These are phyloP conservation scores for Stenichneumon culpator DNA, from an alignment of 2,888 invertebrate species.

Conservation along the genomic window DNA sequence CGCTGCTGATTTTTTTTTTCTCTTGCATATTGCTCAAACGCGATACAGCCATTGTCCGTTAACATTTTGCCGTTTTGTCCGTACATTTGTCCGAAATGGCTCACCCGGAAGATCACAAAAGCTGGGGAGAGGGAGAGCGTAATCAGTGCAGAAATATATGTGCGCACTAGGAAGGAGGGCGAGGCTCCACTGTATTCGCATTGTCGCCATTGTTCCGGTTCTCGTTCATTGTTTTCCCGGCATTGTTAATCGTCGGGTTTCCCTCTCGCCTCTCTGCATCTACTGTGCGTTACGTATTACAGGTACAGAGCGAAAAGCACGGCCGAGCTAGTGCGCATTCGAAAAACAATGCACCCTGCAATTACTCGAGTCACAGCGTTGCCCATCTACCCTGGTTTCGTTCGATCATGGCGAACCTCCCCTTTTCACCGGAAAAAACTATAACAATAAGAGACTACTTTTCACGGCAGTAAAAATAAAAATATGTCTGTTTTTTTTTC, in stretches of 20 bases:
- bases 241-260: conserved; percentile 80
- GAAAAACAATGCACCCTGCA: conserved; percentile 78
- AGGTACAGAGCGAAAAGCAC: conserved; percentile 62
- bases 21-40: neutral
- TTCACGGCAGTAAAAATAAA: neutral
- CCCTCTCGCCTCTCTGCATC: conserved; percentile 58
- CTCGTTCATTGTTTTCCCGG: conserved; percentile 80
- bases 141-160: conserved; percentile 78
- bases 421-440: conserved; percentile 7
- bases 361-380: conserved; percentile 74
- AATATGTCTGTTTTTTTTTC: conserved; percentile 74
- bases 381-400: conserved; percentile 19
- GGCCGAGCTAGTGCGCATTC: conserved; percentile 40
- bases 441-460: neutral
- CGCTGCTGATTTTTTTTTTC: neutral
- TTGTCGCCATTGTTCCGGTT: conserved; percentile 78
- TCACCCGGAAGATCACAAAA: conserved; percentile 45
- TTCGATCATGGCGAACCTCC: conserved; percentile 18
- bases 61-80: conserved; percentile 18
- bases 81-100: conserved; percentile 41
- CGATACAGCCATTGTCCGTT: conserved; percentile 6
- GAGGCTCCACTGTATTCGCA: conserved; percentile 67
- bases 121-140: conserved; percentile 65
- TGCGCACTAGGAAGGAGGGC: conserved; percentile 72
- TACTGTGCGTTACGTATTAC: conserved; percentile 26